Percentiles rank a stretch among this genome's conserved stretches.
Conservation (phyloP, 1,140 invertebrate genomes). For the Conus ventricosus region DNA sequence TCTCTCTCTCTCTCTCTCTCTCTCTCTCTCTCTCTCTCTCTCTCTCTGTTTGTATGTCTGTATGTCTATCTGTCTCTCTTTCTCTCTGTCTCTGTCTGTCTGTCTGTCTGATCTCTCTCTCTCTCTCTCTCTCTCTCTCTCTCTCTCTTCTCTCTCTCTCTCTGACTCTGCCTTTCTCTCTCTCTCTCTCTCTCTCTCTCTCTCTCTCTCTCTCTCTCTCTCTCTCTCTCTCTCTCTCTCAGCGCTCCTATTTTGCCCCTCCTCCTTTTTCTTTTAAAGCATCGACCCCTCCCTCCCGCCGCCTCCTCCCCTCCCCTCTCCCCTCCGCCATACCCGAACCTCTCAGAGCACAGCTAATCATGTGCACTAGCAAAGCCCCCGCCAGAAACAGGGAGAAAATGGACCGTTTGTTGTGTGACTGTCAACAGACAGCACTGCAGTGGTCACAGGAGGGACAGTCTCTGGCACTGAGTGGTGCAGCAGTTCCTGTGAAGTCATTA, state of each 20-base stretch:
- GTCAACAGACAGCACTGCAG: no score
- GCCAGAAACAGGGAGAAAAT: no score
- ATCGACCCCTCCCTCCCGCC: no score
- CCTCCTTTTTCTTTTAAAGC: no score
- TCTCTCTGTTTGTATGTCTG: background rate
- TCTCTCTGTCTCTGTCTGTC: background rate
- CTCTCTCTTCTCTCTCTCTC: background rate
- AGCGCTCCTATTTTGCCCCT: background rate
- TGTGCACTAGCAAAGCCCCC: no score
- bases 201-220: slow-evolving; percentile 4
- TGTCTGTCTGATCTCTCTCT: background rate
- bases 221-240: slow-evolving; percentile 17
- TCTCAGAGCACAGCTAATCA: no score
- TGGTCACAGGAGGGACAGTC: no score
- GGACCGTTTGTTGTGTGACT: no score
- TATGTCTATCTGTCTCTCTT: background rate
- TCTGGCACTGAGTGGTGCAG: no score
- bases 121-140: slow-evolving; percentile 23
- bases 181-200: background rate
- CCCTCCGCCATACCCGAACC: no score
- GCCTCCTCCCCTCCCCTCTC: no score
- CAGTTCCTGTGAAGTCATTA: no score
- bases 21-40: slow-evolving; percentile 8
- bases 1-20: slow-evolving; percentile 2
- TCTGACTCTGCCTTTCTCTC: background rate